Evolutionary conservation across 2,888 invertebrate species (phyloP), one percentile per base, ranked within the genome.

Genomic region (Caenorhabditis sp.): DNA sequence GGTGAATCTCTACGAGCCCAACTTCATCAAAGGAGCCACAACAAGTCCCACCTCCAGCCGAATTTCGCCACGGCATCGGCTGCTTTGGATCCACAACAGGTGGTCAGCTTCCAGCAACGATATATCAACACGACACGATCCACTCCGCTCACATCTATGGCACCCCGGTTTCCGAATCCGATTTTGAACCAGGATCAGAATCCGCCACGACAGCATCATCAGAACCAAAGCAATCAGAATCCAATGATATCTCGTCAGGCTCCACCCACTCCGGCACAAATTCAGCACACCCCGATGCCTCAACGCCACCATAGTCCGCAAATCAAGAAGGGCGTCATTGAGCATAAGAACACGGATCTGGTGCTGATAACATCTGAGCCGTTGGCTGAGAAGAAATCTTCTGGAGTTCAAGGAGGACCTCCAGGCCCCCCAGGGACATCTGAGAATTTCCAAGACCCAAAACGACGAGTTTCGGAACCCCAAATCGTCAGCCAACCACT

Each of bases 291-390:
- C n/a, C n/a, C n/a, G n/a, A n/a, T n/a, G n/a, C 19, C 49, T 1
- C 76, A 44, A 12, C 63, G 61, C n/a, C 69, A 51, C n/a, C 77
- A 70, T 12, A 64, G 72, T n/a, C 80, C 77, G 2, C 47, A 31
- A 5, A 16, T 26, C 2, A 82, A 82, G 41, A 70, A 66, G 16
- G 82, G 82, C n/a, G 8, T 82, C 0, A 73, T 82, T n/a, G 82
- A 82, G 61, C 76, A 69, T 26, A 72, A 69, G 41, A 66, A 77
- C 49, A 82, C 66, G 7, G 82, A 79, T 22, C n/a, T 56, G 16
- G 82, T 74, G 28, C 56, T 68, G 8, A 82, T 79, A 24, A 73
- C 82, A 0, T 77, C 82, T 16, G 77, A 82, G 66, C 82, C 82
- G 0, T 28, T 82, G 16, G 47, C 79, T 6, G 41, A 58, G 22